Percentiles rank a stretch among this genome's conserved stretches.
These are phyloP conservation scores for Rhodophaea formosa DNA, from an alignment of 2,888 invertebrate genomes.

Conservation along the genomic window DNA sequence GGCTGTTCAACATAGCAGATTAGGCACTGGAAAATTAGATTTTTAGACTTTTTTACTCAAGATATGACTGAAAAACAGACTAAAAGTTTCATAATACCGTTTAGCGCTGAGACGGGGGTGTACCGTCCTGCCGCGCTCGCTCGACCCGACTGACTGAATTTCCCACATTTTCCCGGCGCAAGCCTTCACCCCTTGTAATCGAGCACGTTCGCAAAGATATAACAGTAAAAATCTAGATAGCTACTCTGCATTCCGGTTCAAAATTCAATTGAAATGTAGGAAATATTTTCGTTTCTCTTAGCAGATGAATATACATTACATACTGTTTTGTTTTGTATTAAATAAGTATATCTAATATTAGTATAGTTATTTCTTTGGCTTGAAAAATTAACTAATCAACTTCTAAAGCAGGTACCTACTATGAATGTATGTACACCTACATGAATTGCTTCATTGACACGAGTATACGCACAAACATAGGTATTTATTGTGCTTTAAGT, in stretches of 20 bases:
- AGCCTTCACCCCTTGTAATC: conserved; percentile 78
- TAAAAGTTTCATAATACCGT: conserved; percentile 68
- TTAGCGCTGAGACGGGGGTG: conserved; percentile 46
- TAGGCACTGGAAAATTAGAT: conserved; percentile 36
- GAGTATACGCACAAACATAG: too few species aligned
- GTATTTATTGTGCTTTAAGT: too few species aligned
- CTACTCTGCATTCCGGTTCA: conserved; percentile 31
- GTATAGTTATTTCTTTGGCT: too few species aligned
- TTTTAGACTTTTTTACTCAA: conserved; percentile 40
- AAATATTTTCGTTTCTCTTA: neutral
- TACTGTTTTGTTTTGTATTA: too few species aligned
- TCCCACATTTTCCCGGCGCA: conserved; percentile 78
- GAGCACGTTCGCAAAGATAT: conserved; percentile 72
- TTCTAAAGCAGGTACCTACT: too few species aligned
- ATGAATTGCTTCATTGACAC: too few species aligned
- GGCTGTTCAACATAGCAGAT: conserved; percentile 30
- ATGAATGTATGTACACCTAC: too few species aligned
- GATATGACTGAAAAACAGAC: conserved; percentile 61
- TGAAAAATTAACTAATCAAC: too few species aligned
- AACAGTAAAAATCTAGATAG: conserved; percentile 50
- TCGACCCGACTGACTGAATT: conserved; percentile 76
- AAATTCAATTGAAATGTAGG: conserved; percentile 20
- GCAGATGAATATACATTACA: too few species aligned
- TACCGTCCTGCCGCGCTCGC: conserved; percentile 61
- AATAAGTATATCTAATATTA: too few species aligned